These are phyloP conservation scores for Lasioglossum vierecki DNA, from an alignment of 2,888 invertebrate species.

Conservation along the genomic window DNA sequence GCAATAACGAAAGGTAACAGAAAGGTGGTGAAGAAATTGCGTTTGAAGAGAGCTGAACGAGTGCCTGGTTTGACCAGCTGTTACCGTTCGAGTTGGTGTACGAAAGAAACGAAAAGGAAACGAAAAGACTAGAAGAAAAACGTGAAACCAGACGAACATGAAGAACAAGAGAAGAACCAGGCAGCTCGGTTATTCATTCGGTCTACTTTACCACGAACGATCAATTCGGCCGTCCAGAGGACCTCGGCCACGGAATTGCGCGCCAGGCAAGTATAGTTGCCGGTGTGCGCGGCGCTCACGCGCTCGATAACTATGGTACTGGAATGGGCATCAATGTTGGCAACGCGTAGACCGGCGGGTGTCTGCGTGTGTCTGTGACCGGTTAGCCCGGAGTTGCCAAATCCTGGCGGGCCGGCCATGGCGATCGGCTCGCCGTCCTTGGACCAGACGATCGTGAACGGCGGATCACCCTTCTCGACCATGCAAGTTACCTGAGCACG, in stretches of 20 bases:
- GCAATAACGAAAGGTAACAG: slow-evolving; percentile 50
- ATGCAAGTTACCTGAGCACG: slow-evolving; percentile 95
- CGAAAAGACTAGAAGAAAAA: not conserved
- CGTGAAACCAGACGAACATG: not conserved
- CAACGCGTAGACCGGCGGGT: slow-evolving; percentile 79
- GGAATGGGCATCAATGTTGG: slow-evolving; percentile 91
- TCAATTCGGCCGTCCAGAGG: slow-evolving; percentile 83
- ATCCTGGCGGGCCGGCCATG: slow-evolving; percentile 85
- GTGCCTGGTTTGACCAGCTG: slow-evolving; percentile 29
- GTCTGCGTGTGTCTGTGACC: slow-evolving; percentile 68
- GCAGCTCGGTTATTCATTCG: slow-evolving; percentile 18
- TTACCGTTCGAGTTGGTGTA: slow-evolving; percentile 7
- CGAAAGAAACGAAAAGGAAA: not conserved
- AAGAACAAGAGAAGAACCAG: not conserved
- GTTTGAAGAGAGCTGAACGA: slow-evolving; percentile 31
- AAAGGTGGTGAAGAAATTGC: slow-evolving; percentile 33
- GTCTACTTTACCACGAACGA: slow-evolving; percentile 84
- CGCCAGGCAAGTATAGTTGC: slow-evolving; percentile 97
- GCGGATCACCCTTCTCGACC: slow-evolving; percentile 96
- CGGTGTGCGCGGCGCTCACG: slow-evolving; percentile 93
- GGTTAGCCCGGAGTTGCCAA: slow-evolving; percentile 63
- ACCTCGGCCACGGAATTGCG: slow-evolving; percentile 91
- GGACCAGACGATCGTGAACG: slow-evolving; percentile 96
- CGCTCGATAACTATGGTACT: slow-evolving; percentile 94
- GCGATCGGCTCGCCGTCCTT: slow-evolving; percentile 92